Evolutionary conservation across 1,140 invertebrate genomes (phyloP).

Genomic region (Cataglyphis hispanica): DNA sequence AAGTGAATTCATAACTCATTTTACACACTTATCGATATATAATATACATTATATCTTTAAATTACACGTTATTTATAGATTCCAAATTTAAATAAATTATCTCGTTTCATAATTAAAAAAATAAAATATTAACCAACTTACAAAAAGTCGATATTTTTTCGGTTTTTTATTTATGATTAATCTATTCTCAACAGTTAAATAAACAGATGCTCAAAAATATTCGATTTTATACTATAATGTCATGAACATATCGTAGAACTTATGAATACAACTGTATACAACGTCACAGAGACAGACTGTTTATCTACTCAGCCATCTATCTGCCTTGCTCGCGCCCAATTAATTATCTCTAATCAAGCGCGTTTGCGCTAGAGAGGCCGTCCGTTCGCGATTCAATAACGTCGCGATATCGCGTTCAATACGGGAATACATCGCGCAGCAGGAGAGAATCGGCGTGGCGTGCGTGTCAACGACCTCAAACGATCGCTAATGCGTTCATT

Average conservation of each 20-base stretch:
- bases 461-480: conserved; percentile 24
- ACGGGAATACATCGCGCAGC: conserved; percentile 40
- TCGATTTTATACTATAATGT: background rate
- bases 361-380: conserved; percentile 43
- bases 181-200: background rate
- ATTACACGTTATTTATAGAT: background rate
- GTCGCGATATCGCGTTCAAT: conserved; percentile 51
- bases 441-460: background rate
- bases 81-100: background rate
- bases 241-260: background rate
- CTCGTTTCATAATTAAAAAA: background rate
- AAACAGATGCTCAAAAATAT: background rate
- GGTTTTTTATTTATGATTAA: background rate
- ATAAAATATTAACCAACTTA: background rate
- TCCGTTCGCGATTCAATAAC: conserved; percentile 45
- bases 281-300: background rate
- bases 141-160: background rate
- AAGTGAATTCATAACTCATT: background rate
- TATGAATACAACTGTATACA: conserved; percentile 4
- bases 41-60: background rate
- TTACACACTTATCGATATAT: background rate
- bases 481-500: conserved; percentile 27
- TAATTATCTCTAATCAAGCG: conserved; percentile 56
- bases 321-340: conserved; percentile 47
- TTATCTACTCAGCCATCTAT: conserved; percentile 50